Conservation (phyloP, 2,113 vertebrate species). For the Australoheros scitulus region DNA sequence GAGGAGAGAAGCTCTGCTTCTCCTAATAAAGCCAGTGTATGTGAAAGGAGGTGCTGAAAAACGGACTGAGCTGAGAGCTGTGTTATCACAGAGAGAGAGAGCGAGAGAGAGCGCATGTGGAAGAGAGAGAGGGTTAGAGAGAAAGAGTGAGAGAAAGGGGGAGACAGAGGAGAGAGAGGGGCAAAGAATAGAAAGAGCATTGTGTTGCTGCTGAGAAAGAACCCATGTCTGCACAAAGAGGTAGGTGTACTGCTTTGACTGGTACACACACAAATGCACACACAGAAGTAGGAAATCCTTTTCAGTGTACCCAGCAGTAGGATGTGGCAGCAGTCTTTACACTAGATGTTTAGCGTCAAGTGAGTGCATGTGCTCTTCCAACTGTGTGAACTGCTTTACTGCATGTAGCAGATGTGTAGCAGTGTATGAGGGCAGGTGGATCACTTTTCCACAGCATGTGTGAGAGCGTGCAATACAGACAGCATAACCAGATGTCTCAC, state of each 20-base stretch:
- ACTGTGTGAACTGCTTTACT: slow-evolving; percentile 20
- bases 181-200: slow-evolving; percentile 72
- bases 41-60: slow-evolving; percentile 67
- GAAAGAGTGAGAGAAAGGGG: slow-evolving; percentile 11
- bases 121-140: slow-evolving; percentile 29
- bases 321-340: not conserved
- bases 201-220: slow-evolving; percentile 70
- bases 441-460: slow-evolving; percentile 34
- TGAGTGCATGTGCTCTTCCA: slow-evolving; percentile 47
- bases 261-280: slow-evolving; percentile 30
- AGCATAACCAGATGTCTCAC: slow-evolving; percentile 3
- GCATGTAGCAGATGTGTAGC: slow-evolving; percentile 25
- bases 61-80: slow-evolving; percentile 53
- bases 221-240: slow-evolving; percentile 79
- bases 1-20: slow-evolving; percentile 62
- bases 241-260: slow-evolving; percentile 73
- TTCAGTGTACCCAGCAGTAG: not conserved
- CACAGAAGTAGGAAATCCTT: slow-evolving; percentile 29
- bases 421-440: slow-evolving; percentile 36
- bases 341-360: slow-evolving; percentile 24
- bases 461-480: not conserved
- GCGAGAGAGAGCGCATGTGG: not conserved
- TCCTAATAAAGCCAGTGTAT: slow-evolving; percentile 71
- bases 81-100: slow-evolving; percentile 46
- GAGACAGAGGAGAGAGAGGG: slow-evolving; percentile 42